phyloP scores from a whole-genome alignment of 1,140 invertebrate genomes.

The Drosophila pectinifera region DNA sequence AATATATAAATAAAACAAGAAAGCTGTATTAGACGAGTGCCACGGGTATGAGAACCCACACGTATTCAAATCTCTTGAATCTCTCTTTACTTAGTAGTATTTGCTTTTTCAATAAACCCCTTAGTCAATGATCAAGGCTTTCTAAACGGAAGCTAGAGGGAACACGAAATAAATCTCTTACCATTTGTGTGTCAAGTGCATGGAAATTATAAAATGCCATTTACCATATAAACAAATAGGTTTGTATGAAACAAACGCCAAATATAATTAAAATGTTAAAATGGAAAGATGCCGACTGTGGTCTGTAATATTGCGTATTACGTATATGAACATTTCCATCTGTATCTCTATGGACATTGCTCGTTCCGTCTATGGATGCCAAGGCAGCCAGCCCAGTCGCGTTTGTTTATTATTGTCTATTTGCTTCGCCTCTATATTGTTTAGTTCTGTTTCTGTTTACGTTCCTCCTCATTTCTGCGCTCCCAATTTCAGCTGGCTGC shows the following conservation, averaged over 20 bases:
- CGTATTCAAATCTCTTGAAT: slow-evolving; percentile 1
- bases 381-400: slow-evolving; percentile 33
- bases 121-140: neutral
- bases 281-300: slow-evolving; percentile 4
- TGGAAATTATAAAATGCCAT: slow-evolving; percentile 34
- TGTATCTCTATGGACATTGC: slow-evolving; percentile 28
- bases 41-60: neutral
- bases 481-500: slow-evolving; percentile 15
- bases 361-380: slow-evolving; percentile 38
- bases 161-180: slow-evolving; percentile 9
- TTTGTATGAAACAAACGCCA: slow-evolving; percentile 8
- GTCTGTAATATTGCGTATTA: neutral
- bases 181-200: slow-evolving; percentile 8
- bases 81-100: too few relatives aligned
- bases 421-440: slow-evolving; percentile 32
- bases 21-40: slow-evolving; percentile 1
- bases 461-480: slow-evolving; percentile 7
- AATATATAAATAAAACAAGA: slow-evolving; percentile 16
- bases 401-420: slow-evolving; percentile 44
- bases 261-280: slow-evolving; percentile 20
- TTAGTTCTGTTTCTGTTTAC: slow-evolving; percentile 25
- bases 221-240: slow-evolving; percentile 13
- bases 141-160: slow-evolving; percentile 1
- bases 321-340: slow-evolving; percentile 16
- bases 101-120: too few relatives aligned